A percentile compares a stretch with the other conserved stretches of the same genome.
Conservation (phyloP, 2,888 invertebrate species). For the Minunthozetes semirufus region DNA sequence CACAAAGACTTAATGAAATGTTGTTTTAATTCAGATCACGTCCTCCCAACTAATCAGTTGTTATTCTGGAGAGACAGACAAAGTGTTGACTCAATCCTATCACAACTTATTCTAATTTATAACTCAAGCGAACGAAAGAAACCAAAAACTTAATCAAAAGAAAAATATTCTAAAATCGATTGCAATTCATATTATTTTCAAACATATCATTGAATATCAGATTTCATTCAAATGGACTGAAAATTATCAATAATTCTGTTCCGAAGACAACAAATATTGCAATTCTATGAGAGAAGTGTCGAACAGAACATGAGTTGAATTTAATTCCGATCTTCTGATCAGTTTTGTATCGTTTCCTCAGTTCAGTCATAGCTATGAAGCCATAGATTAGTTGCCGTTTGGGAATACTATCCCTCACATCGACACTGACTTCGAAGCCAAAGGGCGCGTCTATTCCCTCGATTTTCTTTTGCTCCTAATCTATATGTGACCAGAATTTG, state of each 20-base stretch:
- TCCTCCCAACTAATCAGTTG: constrained; percentile 16
- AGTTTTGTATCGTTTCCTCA: not conserved
- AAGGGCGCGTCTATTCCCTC: constrained; percentile 19
- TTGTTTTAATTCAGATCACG: constrained; percentile 26
- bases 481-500: constrained; percentile 23
- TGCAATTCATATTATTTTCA: not conserved
- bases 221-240: not conserved
- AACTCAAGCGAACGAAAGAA: not conserved
- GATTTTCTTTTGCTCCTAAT: constrained; percentile 5
- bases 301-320: constrained; percentile 10
- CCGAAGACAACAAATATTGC: not conserved
- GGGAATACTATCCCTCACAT: not conserved
- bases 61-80: constrained; percentile 19
- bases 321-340: constrained; percentile 5
- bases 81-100: constrained; percentile 12
- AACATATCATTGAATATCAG: not conserved
- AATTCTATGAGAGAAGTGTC: not conserved
- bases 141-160: not conserved
- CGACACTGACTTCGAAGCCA: not conserved
- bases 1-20: constrained; percentile 28
- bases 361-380: not conserved
- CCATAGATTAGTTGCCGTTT: constrained; percentile 6
- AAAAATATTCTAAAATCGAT: not conserved
- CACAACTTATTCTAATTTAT: constrained; percentile 4
- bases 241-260: not conserved